Evolutionary conservation across 2,888 invertebrate genomes (phyloP).

Genomic region (Fissipunctia ypsillon): DNA sequence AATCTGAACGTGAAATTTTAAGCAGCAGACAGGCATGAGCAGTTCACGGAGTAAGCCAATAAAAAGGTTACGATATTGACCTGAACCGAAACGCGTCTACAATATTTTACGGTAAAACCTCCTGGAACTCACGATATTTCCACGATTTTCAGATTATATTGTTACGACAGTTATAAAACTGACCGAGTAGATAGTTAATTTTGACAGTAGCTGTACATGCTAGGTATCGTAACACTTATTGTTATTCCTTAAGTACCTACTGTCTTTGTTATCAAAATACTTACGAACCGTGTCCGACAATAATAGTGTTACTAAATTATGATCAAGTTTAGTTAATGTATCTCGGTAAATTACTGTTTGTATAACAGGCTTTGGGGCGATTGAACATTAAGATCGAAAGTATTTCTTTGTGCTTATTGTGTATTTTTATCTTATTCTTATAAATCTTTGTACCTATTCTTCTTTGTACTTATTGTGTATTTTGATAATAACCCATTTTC

Average conservation of each 20-base stretch:
- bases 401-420: too few species aligned
- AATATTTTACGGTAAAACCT: conserved; percentile 29
- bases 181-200: conserved; percentile 18
- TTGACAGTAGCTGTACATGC: not conserved
- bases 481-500: not conserved
- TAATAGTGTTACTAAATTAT: conserved; percentile 14
- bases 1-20: conserved; percentile 3
- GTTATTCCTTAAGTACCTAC: conserved; percentile 14
- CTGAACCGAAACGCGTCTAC: not conserved
- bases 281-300: conserved; percentile 1
- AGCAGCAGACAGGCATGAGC: not conserved
- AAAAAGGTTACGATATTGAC: conserved; percentile 28
- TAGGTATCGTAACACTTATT: conserved; percentile 31
- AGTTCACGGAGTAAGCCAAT: conserved; percentile 18
- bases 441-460: too few species aligned
- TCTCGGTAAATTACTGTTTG: not conserved
- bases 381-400: not conserved
- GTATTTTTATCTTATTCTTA: too few species aligned
- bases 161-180: conserved; percentile 38
- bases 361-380: not conserved
- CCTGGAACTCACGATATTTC: conserved; percentile 5
- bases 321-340: not conserved
- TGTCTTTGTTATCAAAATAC: conserved; percentile 5
- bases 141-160: conserved; percentile 38
- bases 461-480: not conserved